These are phyloP conservation scores for Sphaerodactylus townsendi DNA, from an alignment of 2,113 vertebrate species.

Conservation along the genomic window DNA sequence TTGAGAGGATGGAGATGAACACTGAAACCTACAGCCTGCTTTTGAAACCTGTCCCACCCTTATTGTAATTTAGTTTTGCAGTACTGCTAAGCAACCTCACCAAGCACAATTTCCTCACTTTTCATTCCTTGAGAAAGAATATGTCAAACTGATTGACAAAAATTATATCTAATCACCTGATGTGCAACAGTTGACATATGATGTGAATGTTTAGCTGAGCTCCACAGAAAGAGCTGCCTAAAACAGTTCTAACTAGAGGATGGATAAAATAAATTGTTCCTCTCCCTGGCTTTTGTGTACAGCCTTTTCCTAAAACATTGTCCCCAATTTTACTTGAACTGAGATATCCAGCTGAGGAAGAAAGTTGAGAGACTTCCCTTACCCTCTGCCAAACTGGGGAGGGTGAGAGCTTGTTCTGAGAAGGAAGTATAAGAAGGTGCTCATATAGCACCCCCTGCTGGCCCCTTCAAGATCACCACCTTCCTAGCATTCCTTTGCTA, in stretches of 20 bases:
- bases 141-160: conserved; percentile 13
- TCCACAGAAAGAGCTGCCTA: neutral
- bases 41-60: neutral
- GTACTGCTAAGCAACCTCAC: neutral
- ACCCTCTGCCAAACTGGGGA: neutral
- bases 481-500: neutral
- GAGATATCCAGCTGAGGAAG: neutral
- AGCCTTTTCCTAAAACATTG: neutral
- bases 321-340: conserved; percentile 15
- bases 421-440: fast-evolving
- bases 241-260: neutral
- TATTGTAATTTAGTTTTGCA: fast-evolving
- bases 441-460: neutral
- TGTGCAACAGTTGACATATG: neutral
- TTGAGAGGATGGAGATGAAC: neutral
- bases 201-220: fast-evolving
- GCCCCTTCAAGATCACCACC: neutral
- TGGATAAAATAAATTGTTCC: neutral
- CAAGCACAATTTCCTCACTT: neutral
- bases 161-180: neutral
- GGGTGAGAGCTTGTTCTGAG: neutral
- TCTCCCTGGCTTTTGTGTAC: neutral
- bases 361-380: neutral
- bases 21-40: neutral
- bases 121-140: neutral